Percentiles rank a stretch among this genome's conserved stretches.
phyloP scores from a whole-genome alignment of 2,797 vertebrate species.

The Peromyscus nudipes region DNA sequence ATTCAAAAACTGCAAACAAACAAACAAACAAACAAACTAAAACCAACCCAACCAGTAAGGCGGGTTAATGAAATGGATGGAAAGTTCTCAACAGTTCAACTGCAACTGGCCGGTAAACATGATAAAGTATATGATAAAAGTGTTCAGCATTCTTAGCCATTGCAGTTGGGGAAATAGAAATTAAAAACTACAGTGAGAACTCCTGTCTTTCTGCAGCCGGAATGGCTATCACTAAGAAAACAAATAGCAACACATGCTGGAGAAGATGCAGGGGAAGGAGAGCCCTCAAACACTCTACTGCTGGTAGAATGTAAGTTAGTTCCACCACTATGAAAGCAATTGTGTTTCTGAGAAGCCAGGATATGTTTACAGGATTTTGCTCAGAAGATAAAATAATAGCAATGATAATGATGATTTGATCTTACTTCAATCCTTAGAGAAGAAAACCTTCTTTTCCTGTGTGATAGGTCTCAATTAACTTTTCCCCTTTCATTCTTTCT shows the following conservation, averaged over 20 bases:
- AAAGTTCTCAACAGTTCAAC: not conserved
- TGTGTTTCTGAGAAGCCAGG: not conserved
- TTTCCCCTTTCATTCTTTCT: constrained; percentile 47
- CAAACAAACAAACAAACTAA: not conserved
- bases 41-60: not conserved
- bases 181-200: not conserved
- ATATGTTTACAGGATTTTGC: not conserved
- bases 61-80: not conserved
- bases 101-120: not conserved
- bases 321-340: not conserved
- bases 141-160: not conserved
- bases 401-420: not conserved
- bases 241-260: not conserved
- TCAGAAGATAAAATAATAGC: constrained; percentile 4
- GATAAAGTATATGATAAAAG: not conserved
- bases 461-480: not conserved
- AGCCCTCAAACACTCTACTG: not conserved
- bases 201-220: too few species aligned
- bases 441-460: constrained; percentile 6
- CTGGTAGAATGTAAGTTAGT: not conserved
- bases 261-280: not conserved
- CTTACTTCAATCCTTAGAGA: constrained; percentile 9
- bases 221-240: not conserved
- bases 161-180: not conserved
- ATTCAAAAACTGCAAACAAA: not conserved